Evolutionary conservation across 2,797 vertebrate species (phyloP).

Genomic region (Lates japonicus): DNA sequence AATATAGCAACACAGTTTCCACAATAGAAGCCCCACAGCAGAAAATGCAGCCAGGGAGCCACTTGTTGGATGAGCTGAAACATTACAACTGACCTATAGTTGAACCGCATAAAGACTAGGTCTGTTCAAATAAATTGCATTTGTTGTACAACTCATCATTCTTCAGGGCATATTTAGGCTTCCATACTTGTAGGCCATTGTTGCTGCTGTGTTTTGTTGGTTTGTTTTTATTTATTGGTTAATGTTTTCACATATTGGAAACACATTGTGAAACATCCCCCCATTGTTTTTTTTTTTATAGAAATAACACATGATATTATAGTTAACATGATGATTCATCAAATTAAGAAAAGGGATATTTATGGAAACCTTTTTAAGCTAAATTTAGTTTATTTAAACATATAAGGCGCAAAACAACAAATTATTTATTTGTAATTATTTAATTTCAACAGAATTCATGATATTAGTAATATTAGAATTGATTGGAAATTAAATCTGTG

Average conservation of each 20-base stretch:
- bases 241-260: background rate
- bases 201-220: no score
- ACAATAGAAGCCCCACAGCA: background rate
- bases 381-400: background rate
- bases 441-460: background rate
- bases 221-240: background rate
- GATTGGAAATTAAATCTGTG: background rate
- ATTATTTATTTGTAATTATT: background rate
- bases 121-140: background rate
- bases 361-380: background rate
- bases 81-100: slow-evolving; percentile 26
- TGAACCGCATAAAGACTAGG: background rate
- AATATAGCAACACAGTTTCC: background rate
- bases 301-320: background rate
- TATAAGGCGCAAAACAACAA: background rate
- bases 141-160: background rate
- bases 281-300: no score
- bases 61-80: slow-evolving; percentile 67
- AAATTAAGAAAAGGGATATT: background rate
- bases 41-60: slow-evolving; percentile 54
- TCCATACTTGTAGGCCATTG: background rate
- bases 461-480: background rate
- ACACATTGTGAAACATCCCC: no score
- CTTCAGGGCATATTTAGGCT: background rate
- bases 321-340: background rate